These are phyloP conservation scores for Meiosimyza decipiens DNA, from an alignment of 2,888 invertebrate species.

Conservation along the genomic window DNA sequence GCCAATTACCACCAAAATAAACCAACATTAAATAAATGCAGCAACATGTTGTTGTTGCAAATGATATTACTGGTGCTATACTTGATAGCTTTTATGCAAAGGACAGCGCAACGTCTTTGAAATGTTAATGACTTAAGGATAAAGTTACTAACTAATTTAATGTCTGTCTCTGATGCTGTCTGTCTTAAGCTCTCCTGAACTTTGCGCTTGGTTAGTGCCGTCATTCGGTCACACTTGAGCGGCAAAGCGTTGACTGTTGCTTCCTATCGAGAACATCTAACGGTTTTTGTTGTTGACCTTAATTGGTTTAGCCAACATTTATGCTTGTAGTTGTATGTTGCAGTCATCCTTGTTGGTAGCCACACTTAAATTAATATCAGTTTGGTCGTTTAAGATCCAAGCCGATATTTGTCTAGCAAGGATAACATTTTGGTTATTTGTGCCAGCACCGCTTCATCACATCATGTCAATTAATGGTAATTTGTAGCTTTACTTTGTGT, in stretches of 20 bases:
- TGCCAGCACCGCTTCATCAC: no score
- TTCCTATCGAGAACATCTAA: neutral
- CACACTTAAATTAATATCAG: slow-evolving; percentile 24
- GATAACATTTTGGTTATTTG: neutral
- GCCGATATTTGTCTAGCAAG: slow-evolving; percentile 15
- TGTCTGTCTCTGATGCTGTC: neutral
- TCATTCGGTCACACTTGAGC: slow-evolving; percentile 12
- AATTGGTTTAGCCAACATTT: slow-evolving; percentile 6
- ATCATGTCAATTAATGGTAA: no score
- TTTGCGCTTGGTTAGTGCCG: neutral
- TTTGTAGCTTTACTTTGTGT: no score
- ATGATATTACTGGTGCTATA: slow-evolving; percentile 39
- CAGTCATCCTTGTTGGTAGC: slow-evolving; percentile 10
- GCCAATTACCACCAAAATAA: no score
- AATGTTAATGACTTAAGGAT: slow-evolving; percentile 27
- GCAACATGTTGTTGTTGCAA: slow-evolving; percentile 24
- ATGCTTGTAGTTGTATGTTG: neutral
- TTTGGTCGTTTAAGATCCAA: slow-evolving; percentile 18
- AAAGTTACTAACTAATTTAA: slow-evolving; percentile 21
- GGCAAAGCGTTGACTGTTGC: neutral
- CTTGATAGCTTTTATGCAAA: slow-evolving; percentile 8
- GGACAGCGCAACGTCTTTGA: slow-evolving; percentile 22
- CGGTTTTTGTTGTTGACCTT: neutral
- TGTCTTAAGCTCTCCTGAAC: neutral
- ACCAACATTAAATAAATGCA: neutral